Evolutionary conservation across 2,797 vertebrate genomes (phyloP), one percentile per base, ranked within the genome.

Genomic region (Coregonus ussuriensis): DNA sequence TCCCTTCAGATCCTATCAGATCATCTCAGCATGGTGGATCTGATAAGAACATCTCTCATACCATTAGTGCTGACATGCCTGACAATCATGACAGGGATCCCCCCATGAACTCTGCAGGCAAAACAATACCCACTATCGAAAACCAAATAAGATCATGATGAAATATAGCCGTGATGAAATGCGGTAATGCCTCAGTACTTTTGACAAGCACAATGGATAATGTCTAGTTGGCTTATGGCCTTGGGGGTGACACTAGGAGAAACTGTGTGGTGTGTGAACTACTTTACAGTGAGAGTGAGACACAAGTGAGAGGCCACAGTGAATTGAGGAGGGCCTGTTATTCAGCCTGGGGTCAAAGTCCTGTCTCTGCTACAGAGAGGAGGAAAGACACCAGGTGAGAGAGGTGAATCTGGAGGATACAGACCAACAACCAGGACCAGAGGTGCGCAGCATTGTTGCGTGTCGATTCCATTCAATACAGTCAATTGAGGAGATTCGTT

Each of bases 31-130:
- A 59, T 4, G 54, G 29, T 67, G 54, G 72, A 72, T 81, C 76
- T 5, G 72, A 84, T 81, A 82, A 83, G 82, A 82, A 75, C 77
- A 67, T 76, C 79, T 86, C 69, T 80, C 84, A 79, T 67, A 47
- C 83, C 74, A 74, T 83, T 74, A 71, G 37, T 65, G 31, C 65
- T 84, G 70, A 84, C 76, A 74, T 80, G 81, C 77, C 72, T 71
- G 18, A 29, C 67, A 62, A 13, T 3, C 73, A 73, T 84, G 82
- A 87, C 78, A 87, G 82, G 59, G 0, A 56, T 37, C 62, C 33
- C 68, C 35, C 78, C 66, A 47, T 72, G 77, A 7, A 51, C 79
- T 77, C 76, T 52, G 16, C 15, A 51, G 35, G 25, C 75, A 18
- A 81, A 81, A 84, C 33, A 75, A 77, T 29, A 16, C 75, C 77